Percentiles rank a stretch among this genome's conserved stretches.
phyloP scores from a whole-genome alignment of 64 coral and sea anemone genomes.

The Stylophora pistillata region DNA sequence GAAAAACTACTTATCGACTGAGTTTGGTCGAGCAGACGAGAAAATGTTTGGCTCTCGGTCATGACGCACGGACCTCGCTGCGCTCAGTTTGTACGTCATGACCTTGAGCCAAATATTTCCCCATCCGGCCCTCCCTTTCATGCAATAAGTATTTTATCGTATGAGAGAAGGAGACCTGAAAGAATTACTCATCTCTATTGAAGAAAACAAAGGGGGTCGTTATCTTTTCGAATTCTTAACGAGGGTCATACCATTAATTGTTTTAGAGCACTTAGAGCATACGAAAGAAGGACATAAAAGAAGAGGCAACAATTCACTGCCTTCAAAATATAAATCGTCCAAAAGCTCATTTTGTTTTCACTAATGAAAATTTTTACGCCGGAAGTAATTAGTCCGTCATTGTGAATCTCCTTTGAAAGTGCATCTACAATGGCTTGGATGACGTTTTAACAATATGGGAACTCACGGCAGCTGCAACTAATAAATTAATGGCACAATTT shows the following conservation, averaged over 20 bases:
- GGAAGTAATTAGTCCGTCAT: background rate
- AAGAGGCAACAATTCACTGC: background rate
- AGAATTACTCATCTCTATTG: background rate
- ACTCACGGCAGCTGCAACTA: background rate
- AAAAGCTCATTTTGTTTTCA: background rate
- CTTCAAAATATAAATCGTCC: background rate
- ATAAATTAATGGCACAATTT: slow-evolving; percentile 2
- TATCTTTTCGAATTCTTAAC: too few relatives aligned
- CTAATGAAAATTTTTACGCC: background rate
- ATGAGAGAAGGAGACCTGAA: too few relatives aligned
- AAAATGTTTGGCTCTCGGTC: too few relatives aligned
- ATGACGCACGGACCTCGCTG: too few relatives aligned
- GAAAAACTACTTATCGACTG: too few relatives aligned
- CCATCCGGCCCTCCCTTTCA: too few relatives aligned
- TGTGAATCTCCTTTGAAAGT: background rate
- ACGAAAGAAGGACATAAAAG: background rate
- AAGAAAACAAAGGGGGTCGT: background rate
- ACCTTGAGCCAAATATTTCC: too few relatives aligned
- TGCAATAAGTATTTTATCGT: too few relatives aligned
- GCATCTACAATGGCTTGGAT: background rate
- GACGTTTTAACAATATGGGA: background rate
- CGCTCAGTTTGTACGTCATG: too few relatives aligned
- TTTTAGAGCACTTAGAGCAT: background rate
- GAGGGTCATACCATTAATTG: background rate
- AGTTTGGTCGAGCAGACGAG: too few relatives aligned